Base-by-base conservation (phyloP, 2,113 vertebrate genomes). In the Aspidoscelis tigris region DNA sequence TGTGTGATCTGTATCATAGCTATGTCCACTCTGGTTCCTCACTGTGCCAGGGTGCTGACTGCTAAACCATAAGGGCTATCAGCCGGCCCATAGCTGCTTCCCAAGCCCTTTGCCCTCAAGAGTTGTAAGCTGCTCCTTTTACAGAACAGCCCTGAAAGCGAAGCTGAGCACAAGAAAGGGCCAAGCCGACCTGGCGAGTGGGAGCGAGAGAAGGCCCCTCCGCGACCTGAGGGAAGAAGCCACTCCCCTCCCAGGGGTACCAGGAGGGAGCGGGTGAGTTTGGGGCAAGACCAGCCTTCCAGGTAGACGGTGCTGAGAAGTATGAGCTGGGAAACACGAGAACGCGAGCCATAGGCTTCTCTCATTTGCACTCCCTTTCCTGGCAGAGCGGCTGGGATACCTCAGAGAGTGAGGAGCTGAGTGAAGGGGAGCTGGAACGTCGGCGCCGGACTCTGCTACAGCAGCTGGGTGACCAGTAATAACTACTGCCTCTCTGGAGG, bases 321-420 rank as follows among this genome's bases (percentile, higher is more conserved):
- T 8, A 33, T 12, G 33, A 21, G 41, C 9, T 16, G 58, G 55
- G 2, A 14, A 10, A 20, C 41, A 47, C 9, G 12, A 14, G 21
- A 24, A n/a, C 12, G 74, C 22, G 61, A 7, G 3, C 21, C 11
- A 11, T 44, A 44, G 26, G 53, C 39, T n/a, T 33, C 58, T n/a
- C 75, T 81, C 75, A 72, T 43, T 64, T 64, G 78, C 61, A 73
- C 86, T 71, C 89, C 84, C 84, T 91, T 87, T 84, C 86, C 79
- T 78, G 68, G 77, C 90, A 96, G 95, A 95, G 94, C 78, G 94
- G 95, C 86, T 96, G 95, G 95, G 95, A 96, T 88, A 96, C 95
- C 1, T 96, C 95, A 4, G 95, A 96, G 83, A 96, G 95, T 5
- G 95, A 96, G 88, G 95, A 96, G 81, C 94, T 96, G 85, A 96